These are phyloP conservation scores for Tortrix viridana DNA, from an alignment of 2,888 invertebrate species.

Conservation along the genomic window DNA sequence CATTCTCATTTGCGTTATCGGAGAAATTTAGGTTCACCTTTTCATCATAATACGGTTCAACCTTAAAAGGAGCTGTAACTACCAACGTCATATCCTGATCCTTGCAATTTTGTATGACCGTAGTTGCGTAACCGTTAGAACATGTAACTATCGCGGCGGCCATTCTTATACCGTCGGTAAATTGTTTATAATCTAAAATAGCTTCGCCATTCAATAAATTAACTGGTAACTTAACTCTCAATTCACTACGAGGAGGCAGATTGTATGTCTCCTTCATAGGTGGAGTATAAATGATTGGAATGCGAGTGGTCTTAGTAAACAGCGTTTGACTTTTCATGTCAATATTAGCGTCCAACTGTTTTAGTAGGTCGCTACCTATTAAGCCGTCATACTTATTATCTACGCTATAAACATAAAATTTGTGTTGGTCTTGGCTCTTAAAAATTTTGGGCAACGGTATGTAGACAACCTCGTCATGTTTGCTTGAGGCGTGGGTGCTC, in stretches of 20 bases:
- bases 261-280: conserved; percentile 9
- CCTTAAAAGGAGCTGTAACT: conserved; percentile 28
- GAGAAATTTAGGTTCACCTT: neutral
- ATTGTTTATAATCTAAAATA: conserved; percentile 35
- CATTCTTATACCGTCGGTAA: conserved; percentile 37
- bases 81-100: conserved; percentile 16
- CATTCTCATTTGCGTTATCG: neutral
- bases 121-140: conserved; percentile 33
- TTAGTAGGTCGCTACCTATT: conserved; percentile 39
- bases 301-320: conserved; percentile 14
- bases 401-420: conserved; percentile 33
- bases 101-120: conserved; percentile 37
- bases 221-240: conserved; percentile 36
- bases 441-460: conserved; percentile 38
- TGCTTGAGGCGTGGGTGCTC: conserved; percentile 40
- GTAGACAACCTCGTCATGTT: conserved; percentile 36
- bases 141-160: conserved; percentile 23
- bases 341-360: conserved; percentile 38
- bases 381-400: conserved; percentile 39
- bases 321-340: conserved; percentile 35
- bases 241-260: conserved; percentile 22
- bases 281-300: conserved; percentile 37
- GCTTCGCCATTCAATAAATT: conserved; percentile 26
- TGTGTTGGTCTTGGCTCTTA: conserved; percentile 26
- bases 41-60: neutral